Evolutionary conservation across 2,113 vertebrate species (phyloP).

Genomic region (Phyllostomus hastatus): DNA sequence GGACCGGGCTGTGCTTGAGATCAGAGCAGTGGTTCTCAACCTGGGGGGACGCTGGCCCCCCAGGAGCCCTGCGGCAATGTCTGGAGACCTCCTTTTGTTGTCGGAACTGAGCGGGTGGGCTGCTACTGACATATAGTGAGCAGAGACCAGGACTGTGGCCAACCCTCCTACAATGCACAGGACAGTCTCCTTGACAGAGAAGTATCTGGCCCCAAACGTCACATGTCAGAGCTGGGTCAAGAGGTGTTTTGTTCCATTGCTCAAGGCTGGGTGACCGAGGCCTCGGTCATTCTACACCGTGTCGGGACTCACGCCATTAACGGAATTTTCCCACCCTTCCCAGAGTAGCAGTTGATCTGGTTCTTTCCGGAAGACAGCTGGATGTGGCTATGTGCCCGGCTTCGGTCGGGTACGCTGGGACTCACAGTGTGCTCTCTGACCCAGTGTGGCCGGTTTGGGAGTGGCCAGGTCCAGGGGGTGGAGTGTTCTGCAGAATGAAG

Average conservation of each 20-base stretch:
- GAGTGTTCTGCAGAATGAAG: not conserved
- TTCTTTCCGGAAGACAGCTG: not conserved
- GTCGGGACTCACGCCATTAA: not conserved
- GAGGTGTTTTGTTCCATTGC: not conserved
- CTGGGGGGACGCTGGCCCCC: not conserved
- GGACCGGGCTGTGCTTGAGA: not conserved
- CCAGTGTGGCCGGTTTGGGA: not conserved
- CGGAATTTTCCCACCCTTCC: not conserved
- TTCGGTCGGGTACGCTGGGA: not conserved
- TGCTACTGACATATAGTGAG: not conserved
- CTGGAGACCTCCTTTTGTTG: not conserved
- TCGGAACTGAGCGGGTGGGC: too few species aligned
- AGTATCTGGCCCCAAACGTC: not conserved
- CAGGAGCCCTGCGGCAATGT: not conserved
- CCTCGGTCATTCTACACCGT: not conserved
- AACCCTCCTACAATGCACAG: too few species aligned
- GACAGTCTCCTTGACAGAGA: fast-evolving
- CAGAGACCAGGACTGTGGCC: not conserved
- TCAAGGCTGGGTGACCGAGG: not conserved
- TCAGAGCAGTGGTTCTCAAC: not conserved
- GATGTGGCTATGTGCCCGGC: not conserved
- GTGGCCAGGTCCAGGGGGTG: not conserved
- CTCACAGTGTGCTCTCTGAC: not conserved
- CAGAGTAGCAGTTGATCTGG: not conserved
- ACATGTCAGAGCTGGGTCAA: fast-evolving